Evolutionary conservation across 2,113 vertebrate genomes (phyloP), one percentile per base, ranked within the genome.

Genomic region (Struthio camelus): DNA sequence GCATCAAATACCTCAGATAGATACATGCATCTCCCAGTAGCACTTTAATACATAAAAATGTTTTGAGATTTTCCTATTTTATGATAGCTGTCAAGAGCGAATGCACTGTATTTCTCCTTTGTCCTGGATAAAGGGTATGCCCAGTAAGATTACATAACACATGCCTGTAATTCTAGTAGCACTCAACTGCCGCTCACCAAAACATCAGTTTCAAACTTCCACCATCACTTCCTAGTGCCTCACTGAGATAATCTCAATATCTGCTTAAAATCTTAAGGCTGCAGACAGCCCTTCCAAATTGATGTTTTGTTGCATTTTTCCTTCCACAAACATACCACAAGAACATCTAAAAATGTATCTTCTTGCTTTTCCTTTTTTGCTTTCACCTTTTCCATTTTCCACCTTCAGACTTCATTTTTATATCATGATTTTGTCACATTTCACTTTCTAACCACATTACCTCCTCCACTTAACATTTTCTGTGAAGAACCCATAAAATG

Each of bases 61-160:
- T 36, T 51, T 67, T 51, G 7, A 85, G 8, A 50, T 59, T 36
- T n/a, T 80, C 10, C 15, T 48, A 20, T 84, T 82, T 53, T 46
- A 65, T 81, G 34, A 40, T 1, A 46, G 11, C 19, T 73, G 61
- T 77, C 38, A 80, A 65, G 22, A 32, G 14, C 58, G 48, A 86
- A 8, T 8, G 44, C 28, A 38, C 0, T 36, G 3, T 18, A 24
- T 34, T 54, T 54, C 20, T 28, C 19, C 48, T 61, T 42, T 25
- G 54, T 3, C 6, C 73, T 24, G 27, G 87, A 59, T 4, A 32
- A 2, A 3, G 1, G 78, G 17, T 25, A 67, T 0, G 1, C 20
- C 3, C 54, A 66, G 50, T 0, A 30, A 38, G 69, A 58, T 20
- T 69, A 50, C 15, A 54, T 25, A 40, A 73, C 12, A 59, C 10